Evolutionary conservation across 2,797 vertebrate species (phyloP), one percentile per base, ranked within the genome.

Genomic region (Erpetoichthys calabaricus): DNA sequence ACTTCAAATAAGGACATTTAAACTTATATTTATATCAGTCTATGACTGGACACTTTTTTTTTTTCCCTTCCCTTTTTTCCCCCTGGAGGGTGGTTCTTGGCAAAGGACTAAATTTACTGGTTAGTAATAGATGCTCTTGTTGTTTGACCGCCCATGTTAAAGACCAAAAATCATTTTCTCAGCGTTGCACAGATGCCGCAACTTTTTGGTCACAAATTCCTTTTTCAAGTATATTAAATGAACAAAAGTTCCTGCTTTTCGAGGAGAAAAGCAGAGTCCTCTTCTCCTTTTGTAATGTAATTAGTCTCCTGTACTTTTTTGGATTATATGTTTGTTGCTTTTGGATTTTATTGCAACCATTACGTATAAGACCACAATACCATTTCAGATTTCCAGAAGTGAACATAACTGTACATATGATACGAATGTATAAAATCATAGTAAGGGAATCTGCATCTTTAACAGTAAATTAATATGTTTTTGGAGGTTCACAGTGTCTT

Each of bases 21-120:
- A 49, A 74, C 75, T 74, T 72, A 76, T 84, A 83, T 86, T 87
- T 86, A 85, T 84, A 84, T 70, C 75, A 71, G 72, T 68, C 63
- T 69, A 76, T 75, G 79, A 79, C 68, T 74, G 77, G 79, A 68
- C 75, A 72, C 67, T 72, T 56, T 73, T 53, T 67, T 61, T 68
- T 25, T 25, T 25, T 25, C 25, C 25, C 25, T 25, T 25, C 25
- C 25, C 25, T 25, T 25, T 25, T 25, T 25, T 25, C 25, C 25
- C 25, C 25, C 25, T 25, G 25, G 25, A 25, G 25, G 25, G 25
- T 25, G 25, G 79, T 73, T 67, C 76, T 82, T 80, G 80, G 79
- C 70, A 62, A 58, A 83, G 79, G 83, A 76, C 73, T 80, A 71
- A 70, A 77, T 59, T 65, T 66, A 67, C 67, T 70, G 66, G 73